These are phyloP conservation scores for Imbricaverruca yamaguchii DNA, from an alignment of 2,888 invertebrate species.

Conservation along the genomic window DNA sequence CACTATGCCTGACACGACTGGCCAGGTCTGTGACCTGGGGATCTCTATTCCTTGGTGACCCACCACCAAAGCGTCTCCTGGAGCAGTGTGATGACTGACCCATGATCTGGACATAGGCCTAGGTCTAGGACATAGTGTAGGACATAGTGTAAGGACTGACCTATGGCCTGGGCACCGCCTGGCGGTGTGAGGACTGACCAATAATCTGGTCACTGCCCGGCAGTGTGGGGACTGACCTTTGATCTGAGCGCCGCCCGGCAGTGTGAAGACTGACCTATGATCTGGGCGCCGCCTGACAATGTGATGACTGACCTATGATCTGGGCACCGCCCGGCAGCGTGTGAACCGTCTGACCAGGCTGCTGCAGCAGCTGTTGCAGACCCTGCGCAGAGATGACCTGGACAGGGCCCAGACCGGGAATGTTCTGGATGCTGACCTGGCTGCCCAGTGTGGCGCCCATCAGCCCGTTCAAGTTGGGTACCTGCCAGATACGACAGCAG, in stretches of 20 bases:
- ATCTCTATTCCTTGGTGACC: too few relatives aligned
- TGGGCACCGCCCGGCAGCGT: constrained; percentile 39
- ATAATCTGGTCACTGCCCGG: too few relatives aligned
- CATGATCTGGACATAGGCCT: too few relatives aligned
- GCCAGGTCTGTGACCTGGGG: too few relatives aligned
- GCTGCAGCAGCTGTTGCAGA: constrained; percentile 38
- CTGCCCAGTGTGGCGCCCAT: background rate
- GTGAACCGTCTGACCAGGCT: constrained; percentile 35
- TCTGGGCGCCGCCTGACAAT: background rate
- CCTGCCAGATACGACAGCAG: background rate
- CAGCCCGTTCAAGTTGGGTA: background rate
- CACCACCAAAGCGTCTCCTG: too few relatives aligned
- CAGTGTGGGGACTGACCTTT: background rate
- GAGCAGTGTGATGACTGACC: too few relatives aligned
- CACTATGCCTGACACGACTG: too few relatives aligned
- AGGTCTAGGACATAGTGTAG: too few relatives aligned
- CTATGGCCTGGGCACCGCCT: too few relatives aligned
- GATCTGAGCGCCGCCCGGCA: background rate
- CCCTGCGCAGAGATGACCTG: constrained; percentile 67
- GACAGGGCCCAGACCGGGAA: constrained; percentile 70
- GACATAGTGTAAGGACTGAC: too few relatives aligned
- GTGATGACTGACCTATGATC: constrained; percentile 39
- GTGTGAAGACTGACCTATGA: too few relatives aligned
- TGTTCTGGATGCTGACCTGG: constrained; percentile 37
- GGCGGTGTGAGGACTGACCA: too few relatives aligned